Conservation (phyloP, 2,113 vertebrate species). For the Sula dactylatra region DNA sequence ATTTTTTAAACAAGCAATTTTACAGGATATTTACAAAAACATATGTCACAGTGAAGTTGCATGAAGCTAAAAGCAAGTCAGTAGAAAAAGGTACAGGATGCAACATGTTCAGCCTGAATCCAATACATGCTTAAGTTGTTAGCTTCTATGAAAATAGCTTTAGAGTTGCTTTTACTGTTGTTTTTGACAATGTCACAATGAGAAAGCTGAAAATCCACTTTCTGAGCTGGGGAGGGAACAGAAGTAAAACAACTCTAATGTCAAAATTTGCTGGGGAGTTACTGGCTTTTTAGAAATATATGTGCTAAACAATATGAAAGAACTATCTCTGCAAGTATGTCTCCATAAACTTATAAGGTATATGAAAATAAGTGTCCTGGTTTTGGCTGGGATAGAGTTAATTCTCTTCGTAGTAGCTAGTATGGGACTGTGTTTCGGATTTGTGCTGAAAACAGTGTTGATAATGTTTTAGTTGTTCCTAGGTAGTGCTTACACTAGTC, state of each 20-base stretch:
- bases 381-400: no score
- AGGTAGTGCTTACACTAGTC: no score
- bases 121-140: neutral
- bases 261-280: neutral
- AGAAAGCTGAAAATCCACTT: neutral
- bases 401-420: no score
- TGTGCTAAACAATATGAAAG: neutral
- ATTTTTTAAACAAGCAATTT: neutral
- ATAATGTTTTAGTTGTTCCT: no score
- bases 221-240: fast-evolving
- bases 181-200: neutral
- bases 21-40: neutral
- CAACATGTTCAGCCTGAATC: neutral
- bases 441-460: no score
- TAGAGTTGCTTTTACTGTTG: neutral
- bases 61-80: neutral
- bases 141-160: neutral
- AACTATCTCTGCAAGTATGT: fast-evolving
- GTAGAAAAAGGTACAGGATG: neutral
- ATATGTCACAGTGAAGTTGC: neutral
- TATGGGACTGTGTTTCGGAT: no score
- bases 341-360: neutral
- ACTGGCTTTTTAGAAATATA: neutral
- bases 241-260: neutral
- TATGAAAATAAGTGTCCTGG: no score